Base-by-base conservation (phyloP, 2,888 invertebrate species). In the Mimas tiliae region DNA sequence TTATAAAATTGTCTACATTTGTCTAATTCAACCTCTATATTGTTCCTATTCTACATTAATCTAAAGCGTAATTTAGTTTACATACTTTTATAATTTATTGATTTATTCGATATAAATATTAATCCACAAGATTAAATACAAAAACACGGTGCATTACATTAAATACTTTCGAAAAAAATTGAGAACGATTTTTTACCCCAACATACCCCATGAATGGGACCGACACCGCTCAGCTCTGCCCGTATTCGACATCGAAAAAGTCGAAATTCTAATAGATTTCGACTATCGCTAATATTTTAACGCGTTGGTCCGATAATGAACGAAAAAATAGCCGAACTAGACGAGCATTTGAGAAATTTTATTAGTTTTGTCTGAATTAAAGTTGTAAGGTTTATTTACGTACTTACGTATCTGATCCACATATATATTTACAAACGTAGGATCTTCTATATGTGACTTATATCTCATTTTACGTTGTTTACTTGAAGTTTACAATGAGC, bases 231-330 rank as follows among this genome's bases (percentile, higher is more conserved):
- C 50, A 50, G 50, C 50, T 8, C 50, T 50, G 50, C 50, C 50
- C 50, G 50, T 50, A 16, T 16, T 45, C 14, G 14, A 45, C 16
- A 16, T 16, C 16, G 14, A 47, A 11, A 27, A 16, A 16, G 48
- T 48, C 48, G 6, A 48, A 48, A 48, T 16, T 6, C 0, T 27
- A 16, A 16, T 8, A n/a, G 19, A 62, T 21, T 45, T 16, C 14
- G 8, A 27, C 45, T 16, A 16, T 16, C 16, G 21, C 50, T 27
- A 47, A 27, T 42, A 38, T 38, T 38, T 47, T 9, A 63, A 33
- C 64, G 38, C 38, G 64, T 19, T 64, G 64, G 38, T 50, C 38
- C 48, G 51, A 64, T 50, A 50, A 38, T 51, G n/a, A 33, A 34
- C 34, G 27, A 34, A 51, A 50, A 51, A 51, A 48, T 12, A 38